Evolutionary conservation across 2,797 vertebrate genomes (phyloP).

Genomic region (Lacerta agilis): DNA sequence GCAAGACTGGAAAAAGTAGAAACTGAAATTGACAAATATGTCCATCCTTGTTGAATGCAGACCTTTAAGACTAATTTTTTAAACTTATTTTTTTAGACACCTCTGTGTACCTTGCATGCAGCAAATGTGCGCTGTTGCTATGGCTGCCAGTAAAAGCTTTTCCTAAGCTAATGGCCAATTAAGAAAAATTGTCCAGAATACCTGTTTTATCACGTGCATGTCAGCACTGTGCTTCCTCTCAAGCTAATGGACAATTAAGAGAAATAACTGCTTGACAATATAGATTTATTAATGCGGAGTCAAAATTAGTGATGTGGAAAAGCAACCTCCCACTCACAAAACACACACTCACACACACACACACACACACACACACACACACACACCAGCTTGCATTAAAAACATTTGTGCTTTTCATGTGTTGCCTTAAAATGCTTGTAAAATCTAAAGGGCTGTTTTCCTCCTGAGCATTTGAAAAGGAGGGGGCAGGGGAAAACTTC

Average conservation of each 20-base stretch:
- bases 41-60: not conserved
- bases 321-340: not conserved
- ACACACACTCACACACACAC: not conserved
- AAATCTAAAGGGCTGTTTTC: not conserved
- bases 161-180: slow-evolving; percentile 24
- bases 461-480: not conserved
- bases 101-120: not conserved
- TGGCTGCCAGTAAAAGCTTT: slow-evolving; percentile 22
- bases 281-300: not conserved
- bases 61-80: not conserved
- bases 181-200: slow-evolving; percentile 20
- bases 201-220: not conserved
- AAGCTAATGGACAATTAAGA: slow-evolving; percentile 22
- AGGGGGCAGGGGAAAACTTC: not conserved
- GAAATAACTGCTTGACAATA: not conserved
- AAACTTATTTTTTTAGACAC: not conserved
- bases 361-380: not conserved
- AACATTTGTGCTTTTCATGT: not conserved
- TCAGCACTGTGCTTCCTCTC: not conserved
- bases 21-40: no score
- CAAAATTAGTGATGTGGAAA: not conserved
- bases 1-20: no score
- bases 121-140: not conserved
- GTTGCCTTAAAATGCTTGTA: not conserved
- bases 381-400: not conserved